Percentiles rank a stretch among this genome's conserved stretches.
These are phyloP conservation scores for Chironomus striatipennis DNA, from an alignment of 1,140 invertebrate genomes.

Conservation along the genomic window DNA sequence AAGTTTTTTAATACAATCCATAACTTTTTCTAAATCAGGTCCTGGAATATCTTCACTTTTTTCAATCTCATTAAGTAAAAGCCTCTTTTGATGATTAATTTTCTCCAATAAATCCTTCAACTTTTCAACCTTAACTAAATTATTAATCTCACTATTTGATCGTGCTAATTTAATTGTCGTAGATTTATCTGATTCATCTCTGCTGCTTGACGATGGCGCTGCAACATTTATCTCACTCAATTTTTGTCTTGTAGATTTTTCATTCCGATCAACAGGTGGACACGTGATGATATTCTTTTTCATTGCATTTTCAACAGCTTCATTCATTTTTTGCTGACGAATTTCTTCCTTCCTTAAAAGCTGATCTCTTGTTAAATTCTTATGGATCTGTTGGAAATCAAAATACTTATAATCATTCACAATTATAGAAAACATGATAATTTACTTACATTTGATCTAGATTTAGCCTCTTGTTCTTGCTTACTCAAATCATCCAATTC, in stretches of 20 bases:
- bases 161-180: not conserved
- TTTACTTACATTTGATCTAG: not conserved
- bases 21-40: constrained; percentile 12
- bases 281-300: not conserved
- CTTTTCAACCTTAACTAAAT: not conserved
- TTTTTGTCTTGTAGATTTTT: not conserved
- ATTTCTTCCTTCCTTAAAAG: not conserved
- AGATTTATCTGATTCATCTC: not conserved
- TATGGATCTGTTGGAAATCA: not conserved
- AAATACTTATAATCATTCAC: not conserved
- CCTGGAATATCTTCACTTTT: not conserved
- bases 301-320: not conserved
- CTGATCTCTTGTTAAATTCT: not conserved
- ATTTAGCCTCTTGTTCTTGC: not conserved
- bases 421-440: not conserved
- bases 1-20: not conserved
- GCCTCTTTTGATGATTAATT: constrained; percentile 10
- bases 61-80: not conserved
- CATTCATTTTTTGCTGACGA: constrained; percentile 18
- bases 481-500: constrained; percentile 17
- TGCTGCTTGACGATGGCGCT: not conserved
- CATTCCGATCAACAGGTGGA: constrained; percentile 11
- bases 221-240: not conserved
- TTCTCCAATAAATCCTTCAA: constrained; percentile 8
- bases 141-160: not conserved